Percentiles rank a stretch among this genome's conserved stretches.
phyloP scores from a whole-genome alignment of 35 echinoderm and acorn worm genomes.

The Nesometra sesokonis region DNA sequence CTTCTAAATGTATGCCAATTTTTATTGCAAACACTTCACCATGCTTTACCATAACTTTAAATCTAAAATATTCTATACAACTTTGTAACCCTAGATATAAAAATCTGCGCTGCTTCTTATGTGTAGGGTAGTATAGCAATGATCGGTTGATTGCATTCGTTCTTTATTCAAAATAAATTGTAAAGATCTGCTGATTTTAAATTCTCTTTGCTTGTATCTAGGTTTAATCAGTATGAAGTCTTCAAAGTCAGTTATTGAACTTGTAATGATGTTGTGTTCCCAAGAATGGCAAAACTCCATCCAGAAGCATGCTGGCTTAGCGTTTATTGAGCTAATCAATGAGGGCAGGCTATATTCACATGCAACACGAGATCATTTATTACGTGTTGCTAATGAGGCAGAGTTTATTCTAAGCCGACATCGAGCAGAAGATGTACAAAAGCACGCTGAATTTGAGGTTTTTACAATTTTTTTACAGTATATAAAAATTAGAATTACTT shows the following conservation, averaged over 20 bases:
- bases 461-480: background rate
- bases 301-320: slow-evolving; percentile 96
- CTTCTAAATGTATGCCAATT: too few relatives aligned
- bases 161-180: too few relatives aligned
- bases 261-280: slow-evolving; percentile 98
- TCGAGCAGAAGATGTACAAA: slow-evolving; percentile 88
- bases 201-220: background rate
- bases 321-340: slow-evolving; percentile 97
- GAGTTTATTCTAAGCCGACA: slow-evolving; percentile 95
- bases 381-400: slow-evolving; percentile 93
- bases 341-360: slow-evolving; percentile 97
- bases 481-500: too few relatives aligned
- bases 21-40: too few relatives aligned
- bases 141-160: too few relatives aligned
- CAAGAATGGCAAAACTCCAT: slow-evolving; percentile 99
- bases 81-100: too few relatives aligned
- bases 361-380: slow-evolving; percentile 76
- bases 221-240: slow-evolving; percentile 98
- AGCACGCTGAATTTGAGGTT: slow-evolving; percentile 99
- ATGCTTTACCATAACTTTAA: too few relatives aligned
- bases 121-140: too few relatives aligned
- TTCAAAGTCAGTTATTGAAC: slow-evolving; percentile 95
- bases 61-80: too few relatives aligned
- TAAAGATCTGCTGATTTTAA: too few relatives aligned
- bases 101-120: too few relatives aligned